These are phyloP conservation scores for Poecilus cupreus DNA, from an alignment of 2,888 invertebrate genomes.

Conservation along the genomic window DNA sequence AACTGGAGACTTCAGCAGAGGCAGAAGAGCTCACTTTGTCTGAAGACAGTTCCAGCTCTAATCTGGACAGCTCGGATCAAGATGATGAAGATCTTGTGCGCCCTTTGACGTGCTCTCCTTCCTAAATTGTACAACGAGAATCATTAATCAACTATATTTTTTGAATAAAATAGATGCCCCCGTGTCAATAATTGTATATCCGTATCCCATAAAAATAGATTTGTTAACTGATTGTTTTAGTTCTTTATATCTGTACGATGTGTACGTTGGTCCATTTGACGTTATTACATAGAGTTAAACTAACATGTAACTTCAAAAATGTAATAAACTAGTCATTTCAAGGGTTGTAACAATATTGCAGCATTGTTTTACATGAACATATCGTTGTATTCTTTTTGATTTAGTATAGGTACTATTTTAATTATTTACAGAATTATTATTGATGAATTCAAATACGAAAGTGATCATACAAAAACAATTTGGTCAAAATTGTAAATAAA, in stretches of 20 bases:
- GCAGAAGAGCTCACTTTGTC: constrained; percentile 51
- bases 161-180: constrained; percentile 23
- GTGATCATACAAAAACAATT: constrained; percentile 7
- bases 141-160: constrained; percentile 1
- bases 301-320: constrained; percentile 31
- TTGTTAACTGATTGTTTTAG: constrained; percentile 37
- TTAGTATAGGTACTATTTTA: background rate
- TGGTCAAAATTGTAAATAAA: constrained; percentile 6
- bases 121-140: constrained; percentile 51
- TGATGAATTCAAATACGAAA: background rate
- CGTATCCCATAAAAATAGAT: constrained; percentile 4
- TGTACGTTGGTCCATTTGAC: constrained; percentile 21
- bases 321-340: constrained; percentile 38
- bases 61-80: constrained; percentile 35
- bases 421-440: background rate
- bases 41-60: constrained; percentile 49
- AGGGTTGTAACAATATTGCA: constrained; percentile 37
- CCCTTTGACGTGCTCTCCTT: constrained; percentile 49
- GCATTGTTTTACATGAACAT: constrained; percentile 10
- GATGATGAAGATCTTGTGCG: constrained; percentile 51
- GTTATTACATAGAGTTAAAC: constrained; percentile 15
- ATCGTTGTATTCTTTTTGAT: background rate
- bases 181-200: constrained; percentile 1
- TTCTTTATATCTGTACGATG: constrained; percentile 14
- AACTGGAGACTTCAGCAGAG: constrained; percentile 22